Evolutionary conservation across 2,113 vertebrate species (phyloP).

Genomic region (Pseudopipra pipra): DNA sequence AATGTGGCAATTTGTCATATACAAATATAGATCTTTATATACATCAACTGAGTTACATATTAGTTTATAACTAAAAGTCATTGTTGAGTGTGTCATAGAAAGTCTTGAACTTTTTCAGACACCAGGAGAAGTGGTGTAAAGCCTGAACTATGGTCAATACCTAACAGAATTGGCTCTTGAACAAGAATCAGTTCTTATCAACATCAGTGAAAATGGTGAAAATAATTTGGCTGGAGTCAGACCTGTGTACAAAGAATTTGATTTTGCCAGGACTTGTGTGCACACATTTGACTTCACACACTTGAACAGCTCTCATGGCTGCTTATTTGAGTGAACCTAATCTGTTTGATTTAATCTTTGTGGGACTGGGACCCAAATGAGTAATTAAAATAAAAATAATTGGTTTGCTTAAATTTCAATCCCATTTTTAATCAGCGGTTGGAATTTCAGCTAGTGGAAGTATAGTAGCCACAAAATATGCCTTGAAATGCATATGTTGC

Average conservation of each 20-base stretch:
- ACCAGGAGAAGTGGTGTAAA: background rate
- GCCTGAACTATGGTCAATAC: background rate
- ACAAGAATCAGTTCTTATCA: background rate
- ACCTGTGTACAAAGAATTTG: background rate
- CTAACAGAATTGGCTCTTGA: background rate
- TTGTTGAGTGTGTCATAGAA: background rate
- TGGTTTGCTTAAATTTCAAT: background rate
- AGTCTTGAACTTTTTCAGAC: background rate
- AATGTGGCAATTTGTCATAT: background rate
- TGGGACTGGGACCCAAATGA: background rate
- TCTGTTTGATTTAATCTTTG: background rate
- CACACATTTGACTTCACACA: background rate
- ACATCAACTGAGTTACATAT: background rate
- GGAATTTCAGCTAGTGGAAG: constrained; percentile 21
- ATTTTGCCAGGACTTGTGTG: background rate
- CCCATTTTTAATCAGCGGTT: background rate
- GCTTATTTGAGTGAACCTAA: background rate
- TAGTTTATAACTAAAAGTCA: background rate
- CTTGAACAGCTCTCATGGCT: background rate
- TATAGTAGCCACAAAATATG: background rate
- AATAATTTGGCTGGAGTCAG: background rate
- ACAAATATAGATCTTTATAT: background rate
- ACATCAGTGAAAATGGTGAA: background rate
- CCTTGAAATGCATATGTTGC: background rate
- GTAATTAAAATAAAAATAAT: background rate